Evolutionary conservation across 2,113 vertebrate species (phyloP), one percentile per base, ranked within the genome.

Genomic region (Zapornia atra): DNA sequence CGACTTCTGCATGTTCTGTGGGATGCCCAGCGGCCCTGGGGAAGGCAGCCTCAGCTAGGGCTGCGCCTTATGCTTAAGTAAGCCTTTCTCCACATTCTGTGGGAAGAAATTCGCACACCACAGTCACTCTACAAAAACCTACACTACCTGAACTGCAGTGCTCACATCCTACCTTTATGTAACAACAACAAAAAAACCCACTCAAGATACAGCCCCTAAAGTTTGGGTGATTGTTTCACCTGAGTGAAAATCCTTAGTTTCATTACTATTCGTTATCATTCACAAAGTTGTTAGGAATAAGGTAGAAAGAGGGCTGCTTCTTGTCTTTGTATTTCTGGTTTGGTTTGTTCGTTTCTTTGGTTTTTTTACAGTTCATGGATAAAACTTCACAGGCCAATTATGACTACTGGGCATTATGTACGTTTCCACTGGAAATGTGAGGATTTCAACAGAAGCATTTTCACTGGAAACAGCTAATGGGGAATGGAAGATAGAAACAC

Each of bases 1-100:
- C 56, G 33, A 59, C 11, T 38, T 66, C n/a, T 70, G 4, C 0
- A 0, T 14, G 16, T 69, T 82, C 73, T 36, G 1, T 14, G 31
- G 22, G 14, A 77, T 10, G 4, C 44, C 42, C 29, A 48, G 17
- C 12, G 18, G 38, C 15, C 2, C 18, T 59, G 18, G 12, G 8
- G 46, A 89, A 72, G 31, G 61, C 4, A 6, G 7, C 10, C 57
- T 65, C 50, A 54, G 50, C 54, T 65, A 76, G 16, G 69, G 11
- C 5, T 20, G 3, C 1, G 0, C 44, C 44, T 53, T 33, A 38
- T 8, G 26, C 7, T 33, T 40, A 36, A 63, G 28, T 78, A 70
- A 90, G 26, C 6, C 25, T 80, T 85, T 57, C 14, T n/a, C 68
- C 36, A 44, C 4, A 3, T 29, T 75, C 28, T 59, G 22, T 6